Base-by-base conservation (phyloP, 2,888 invertebrate genomes). In the Bibio marci region DNA sequence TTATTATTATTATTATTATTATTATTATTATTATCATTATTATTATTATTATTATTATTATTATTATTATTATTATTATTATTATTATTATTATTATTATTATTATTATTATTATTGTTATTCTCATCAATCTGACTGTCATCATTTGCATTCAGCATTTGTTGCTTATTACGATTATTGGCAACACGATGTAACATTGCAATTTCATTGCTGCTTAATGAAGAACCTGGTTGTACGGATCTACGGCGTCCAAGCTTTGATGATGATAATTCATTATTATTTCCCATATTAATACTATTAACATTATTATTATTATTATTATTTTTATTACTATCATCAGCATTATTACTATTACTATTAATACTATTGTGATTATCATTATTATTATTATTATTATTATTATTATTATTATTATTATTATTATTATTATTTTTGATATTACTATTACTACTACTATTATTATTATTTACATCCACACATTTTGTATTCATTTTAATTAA, bases 111-210 rank as follows among this genome's bases (percentile, higher is more conserved):
- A 63, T 47, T 64, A 10, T 36, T 39, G 5, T 38, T 43, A 27
- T 8, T 26, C 2, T 28, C 25, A 28, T n/a, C 17, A 12, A 30
- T 37, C 14, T 22, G 26, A 27, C n/a, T 12, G 6, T 14, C 18
- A 12, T 30, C 31, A 28, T 42, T 43, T 37, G 41, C 39, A 37
- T 44, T 10, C 8, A 18, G 8, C n/a, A 12, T 49, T 43, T 39
- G 53, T 52, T 13, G 45, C 22, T 17, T 26, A 27, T 26, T 27
- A 17, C 54, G 52, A 4, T 50, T 47, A 4, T 54, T 53, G 33
- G 71, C 73, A n/a, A 71, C 72, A 46, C 71, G 67, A 48, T 71
- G 66, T 7, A 73, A 52, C 48, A 71, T 57, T 25, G 71, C 71
- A 44, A 73, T 56, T 51, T 72, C 71, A 17, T 68, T 66, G 35